Evolutionary conservation across 2,888 invertebrate genomes (phyloP).

Genomic region (Yponomeuta cagnagella): DNA sequence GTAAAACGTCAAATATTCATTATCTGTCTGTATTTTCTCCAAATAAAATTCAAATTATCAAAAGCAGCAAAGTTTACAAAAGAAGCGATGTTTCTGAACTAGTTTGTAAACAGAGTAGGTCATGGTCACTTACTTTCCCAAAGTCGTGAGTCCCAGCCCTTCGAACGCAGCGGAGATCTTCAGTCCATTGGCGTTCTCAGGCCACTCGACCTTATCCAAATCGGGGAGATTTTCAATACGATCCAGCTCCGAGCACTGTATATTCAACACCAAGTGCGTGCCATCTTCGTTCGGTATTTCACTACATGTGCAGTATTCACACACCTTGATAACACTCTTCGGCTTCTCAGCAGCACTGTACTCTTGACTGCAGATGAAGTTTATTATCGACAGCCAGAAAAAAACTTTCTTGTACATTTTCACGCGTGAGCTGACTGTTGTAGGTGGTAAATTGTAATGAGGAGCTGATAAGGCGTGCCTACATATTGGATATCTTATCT

Average conservation of each 20-base stretch:
- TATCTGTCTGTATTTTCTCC: too few relatives aligned
- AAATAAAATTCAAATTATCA: too few relatives aligned
- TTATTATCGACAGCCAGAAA: constrained; percentile 42
- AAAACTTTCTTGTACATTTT: constrained; percentile 19
- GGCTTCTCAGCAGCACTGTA: constrained; percentile 33
- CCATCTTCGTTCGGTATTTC: constrained; percentile 60
- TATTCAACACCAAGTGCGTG: constrained; percentile 58
- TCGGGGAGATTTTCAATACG: constrained; percentile 53
- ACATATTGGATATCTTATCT: constrained; percentile 12
- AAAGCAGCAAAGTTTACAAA: too few relatives aligned
- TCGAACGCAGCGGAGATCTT: constrained; percentile 62
- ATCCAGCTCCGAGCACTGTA: constrained; percentile 61
- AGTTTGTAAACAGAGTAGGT: neutral
- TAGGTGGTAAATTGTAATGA: neutral
- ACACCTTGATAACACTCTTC: constrained; percentile 45
- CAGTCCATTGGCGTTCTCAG: constrained; percentile 57
- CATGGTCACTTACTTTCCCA: constrained; percentile 57
- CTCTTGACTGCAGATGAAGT: constrained; percentile 39
- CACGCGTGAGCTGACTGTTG: neutral
- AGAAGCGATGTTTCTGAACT: neutral
- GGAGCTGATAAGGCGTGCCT: neutral
- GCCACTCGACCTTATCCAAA: constrained; percentile 65
- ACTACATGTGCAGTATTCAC: constrained; percentile 65
- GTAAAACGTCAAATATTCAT: too few relatives aligned
- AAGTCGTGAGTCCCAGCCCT: constrained; percentile 53